phyloP scores from a whole-genome alignment of 1,140 invertebrate genomes.

The Coelopa frigida region DNA sequence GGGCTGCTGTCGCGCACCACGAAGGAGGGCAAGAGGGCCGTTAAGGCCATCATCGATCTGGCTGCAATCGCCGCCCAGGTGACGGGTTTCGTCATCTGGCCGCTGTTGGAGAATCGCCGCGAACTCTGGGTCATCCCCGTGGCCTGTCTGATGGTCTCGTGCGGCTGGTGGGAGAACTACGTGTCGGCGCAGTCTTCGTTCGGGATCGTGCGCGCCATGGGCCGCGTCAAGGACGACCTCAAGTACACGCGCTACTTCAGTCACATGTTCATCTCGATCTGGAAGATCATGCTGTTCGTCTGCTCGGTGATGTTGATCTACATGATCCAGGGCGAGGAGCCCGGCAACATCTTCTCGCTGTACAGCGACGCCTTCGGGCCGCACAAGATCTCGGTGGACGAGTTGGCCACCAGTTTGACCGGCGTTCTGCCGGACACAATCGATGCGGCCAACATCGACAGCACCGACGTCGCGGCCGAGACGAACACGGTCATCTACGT shows the following conservation, averaged over 20 bases:
- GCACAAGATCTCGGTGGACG: slow-evolving; percentile 71
- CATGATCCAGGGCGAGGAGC: slow-evolving; percentile 65
- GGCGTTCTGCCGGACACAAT: slow-evolving; percentile 62
- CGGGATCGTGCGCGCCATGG: slow-evolving; percentile 70
- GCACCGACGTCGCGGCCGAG: slow-evolving; percentile 58
- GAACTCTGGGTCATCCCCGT: slow-evolving; percentile 78
- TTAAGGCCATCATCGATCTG: slow-evolving; percentile 76
- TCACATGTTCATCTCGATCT: slow-evolving; percentile 80
- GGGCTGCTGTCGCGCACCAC: slow-evolving; percentile 71
- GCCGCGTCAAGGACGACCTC: slow-evolving; percentile 73
- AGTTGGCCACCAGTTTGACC: slow-evolving; percentile 52
- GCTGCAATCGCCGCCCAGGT: slow-evolving; percentile 76
- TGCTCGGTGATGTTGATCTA: slow-evolving; percentile 65
- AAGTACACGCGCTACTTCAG: slow-evolving; percentile 76
- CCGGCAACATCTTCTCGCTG: slow-evolving; percentile 69
- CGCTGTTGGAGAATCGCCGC: slow-evolving; percentile 62
- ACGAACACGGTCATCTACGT: slow-evolving; percentile 71
- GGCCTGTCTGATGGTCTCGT: slow-evolving; percentile 74
- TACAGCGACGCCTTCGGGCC: slow-evolving; percentile 67
- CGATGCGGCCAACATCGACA: slow-evolving; percentile 63
- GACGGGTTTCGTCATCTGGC: slow-evolving; percentile 85
- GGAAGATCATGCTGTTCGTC: slow-evolving; percentile 80
- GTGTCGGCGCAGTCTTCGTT: slow-evolving; percentile 75
- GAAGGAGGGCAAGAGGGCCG: slow-evolving; percentile 68
- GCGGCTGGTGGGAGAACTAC: slow-evolving; percentile 97